Evolutionary conservation across 2,888 invertebrate genomes (phyloP).

Genomic region (Drosophila fungiperda): DNA sequence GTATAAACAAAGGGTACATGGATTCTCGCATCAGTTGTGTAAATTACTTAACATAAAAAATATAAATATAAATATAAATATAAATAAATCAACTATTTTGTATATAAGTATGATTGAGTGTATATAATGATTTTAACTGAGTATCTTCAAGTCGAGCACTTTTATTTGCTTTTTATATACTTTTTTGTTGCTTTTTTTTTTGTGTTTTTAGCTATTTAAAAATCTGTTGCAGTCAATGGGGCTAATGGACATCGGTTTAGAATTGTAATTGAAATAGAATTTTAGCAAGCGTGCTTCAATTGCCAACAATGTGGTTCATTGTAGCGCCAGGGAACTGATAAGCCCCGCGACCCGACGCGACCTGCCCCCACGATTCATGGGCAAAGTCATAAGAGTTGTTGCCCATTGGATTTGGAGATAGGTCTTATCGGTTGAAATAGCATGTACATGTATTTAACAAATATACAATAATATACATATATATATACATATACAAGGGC

Average conservation of each 20-base stretch:
- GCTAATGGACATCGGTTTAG: slow-evolving; percentile 15
- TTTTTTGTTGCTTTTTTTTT: too few species aligned
- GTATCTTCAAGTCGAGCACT: slow-evolving; percentile 5
- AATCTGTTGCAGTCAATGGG: slow-evolving; percentile 25
- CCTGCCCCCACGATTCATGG: slow-evolving; percentile 26
- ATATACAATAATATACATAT: background rate
- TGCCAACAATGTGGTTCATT: slow-evolving; percentile 26
- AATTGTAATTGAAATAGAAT: slow-evolving; percentile 35
- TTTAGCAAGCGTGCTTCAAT: slow-evolving; percentile 17
- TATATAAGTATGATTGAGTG: background rate
- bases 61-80: too few species aligned
- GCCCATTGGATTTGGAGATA: slow-evolving; percentile 28
- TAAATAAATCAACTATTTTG: background rate
- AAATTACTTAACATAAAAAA: background rate
- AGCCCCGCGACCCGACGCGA: slow-evolving; percentile 18
- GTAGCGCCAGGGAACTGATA: slow-evolving; percentile 30
- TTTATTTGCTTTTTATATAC: background rate
- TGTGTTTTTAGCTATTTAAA: background rate
- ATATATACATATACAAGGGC: background rate
- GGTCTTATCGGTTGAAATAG: slow-evolving; percentile 29
- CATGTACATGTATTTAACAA: background rate
- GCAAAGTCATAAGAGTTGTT: slow-evolving; percentile 31
- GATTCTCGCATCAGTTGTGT: background rate
- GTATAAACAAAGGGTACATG: background rate
- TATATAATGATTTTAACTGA: background rate